phyloP scores from a whole-genome alignment of 2,113 vertebrate species.

The Amphilophus citrinellus region DNA sequence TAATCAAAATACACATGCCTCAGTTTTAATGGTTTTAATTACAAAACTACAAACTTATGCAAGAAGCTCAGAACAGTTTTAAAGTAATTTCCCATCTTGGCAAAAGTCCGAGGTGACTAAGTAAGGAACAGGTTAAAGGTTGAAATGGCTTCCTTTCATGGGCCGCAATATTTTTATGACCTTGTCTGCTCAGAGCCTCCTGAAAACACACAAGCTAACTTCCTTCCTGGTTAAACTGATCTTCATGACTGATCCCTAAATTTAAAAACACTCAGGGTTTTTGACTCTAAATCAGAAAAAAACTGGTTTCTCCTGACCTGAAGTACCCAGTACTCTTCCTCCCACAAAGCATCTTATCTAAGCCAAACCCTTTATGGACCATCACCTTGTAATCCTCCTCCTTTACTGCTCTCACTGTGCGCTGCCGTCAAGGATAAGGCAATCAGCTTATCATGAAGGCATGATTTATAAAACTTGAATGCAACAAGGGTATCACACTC shows the following conservation, averaged over 20 bases:
- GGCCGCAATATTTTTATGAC: slow-evolving; percentile 69
- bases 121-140: slow-evolving; percentile 75
- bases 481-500: slow-evolving; percentile 64
- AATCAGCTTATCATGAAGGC: slow-evolving; percentile 83
- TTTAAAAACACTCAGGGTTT: neutral
- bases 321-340: slow-evolving; percentile 43
- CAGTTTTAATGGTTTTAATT: neutral
- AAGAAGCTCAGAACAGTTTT: slow-evolving; percentile 26
- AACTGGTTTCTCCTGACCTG: slow-evolving; percentile 34
- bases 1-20: neutral
- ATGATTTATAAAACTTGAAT: slow-evolving; percentile 83
- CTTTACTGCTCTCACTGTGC: slow-evolving; percentile 81
- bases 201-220: slow-evolving; percentile 22
- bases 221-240: neutral
- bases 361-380: slow-evolving; percentile 82
- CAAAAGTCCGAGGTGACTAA: slow-evolving; percentile 65
- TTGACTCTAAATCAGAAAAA: neutral
- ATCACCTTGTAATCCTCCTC: slow-evolving; percentile 77
- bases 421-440: slow-evolving; percentile 88
- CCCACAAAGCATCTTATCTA: slow-evolving; percentile 72
- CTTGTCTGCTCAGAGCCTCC: slow-evolving; percentile 29
- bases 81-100: slow-evolving; percentile 40
- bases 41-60: neutral
- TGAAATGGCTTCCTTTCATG: slow-evolving; percentile 67
- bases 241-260: neutral